Conservation (phyloP, 1,140 invertebrate genomes). For the Apis cerana region DNA sequence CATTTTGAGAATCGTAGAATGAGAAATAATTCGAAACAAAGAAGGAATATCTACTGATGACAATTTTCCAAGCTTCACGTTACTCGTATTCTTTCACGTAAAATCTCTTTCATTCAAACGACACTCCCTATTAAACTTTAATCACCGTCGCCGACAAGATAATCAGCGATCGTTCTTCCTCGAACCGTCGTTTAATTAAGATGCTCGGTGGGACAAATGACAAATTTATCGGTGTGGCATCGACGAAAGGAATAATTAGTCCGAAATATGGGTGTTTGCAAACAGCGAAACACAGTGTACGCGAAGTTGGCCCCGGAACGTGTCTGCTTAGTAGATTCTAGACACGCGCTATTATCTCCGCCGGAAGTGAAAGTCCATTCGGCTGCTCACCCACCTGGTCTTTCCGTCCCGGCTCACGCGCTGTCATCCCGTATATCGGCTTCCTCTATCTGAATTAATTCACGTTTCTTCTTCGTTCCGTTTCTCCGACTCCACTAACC, state of each 20-base stretch:
- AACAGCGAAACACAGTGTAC: slow-evolving; percentile 36
- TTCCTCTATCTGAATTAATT: slow-evolving; percentile 56
- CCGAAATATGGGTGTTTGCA: slow-evolving; percentile 38
- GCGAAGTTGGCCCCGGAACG: slow-evolving; percentile 28
- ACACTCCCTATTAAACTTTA: no score
- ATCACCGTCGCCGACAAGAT: no score
- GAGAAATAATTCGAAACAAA: no score
- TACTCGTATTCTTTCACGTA: no score
- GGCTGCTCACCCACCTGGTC: slow-evolving; percentile 79
- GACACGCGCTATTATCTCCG: slow-evolving; percentile 78
- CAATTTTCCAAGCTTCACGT: no score
- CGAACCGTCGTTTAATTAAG: neutral
- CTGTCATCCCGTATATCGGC: slow-evolving; percentile 50
- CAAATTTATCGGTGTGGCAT: neutral
- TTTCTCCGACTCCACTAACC: slow-evolving; percentile 15
- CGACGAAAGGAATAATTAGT: slow-evolving; percentile 29
- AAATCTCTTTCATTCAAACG: no score
- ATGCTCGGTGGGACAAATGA: neutral
- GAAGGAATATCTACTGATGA: no score
- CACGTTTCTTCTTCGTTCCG: slow-evolving; percentile 39
- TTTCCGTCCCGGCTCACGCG: slow-evolving; percentile 62
- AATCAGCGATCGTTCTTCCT: no score
- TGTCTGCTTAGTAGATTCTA: slow-evolving; percentile 43
- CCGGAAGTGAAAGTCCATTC: slow-evolving; percentile 79
- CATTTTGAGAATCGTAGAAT: no score